A percentile compares a stretch with the other conserved stretches of the same genome.
Conservation (phyloP, 2,888 invertebrate genomes). For the Cheilosia variabilis region DNA sequence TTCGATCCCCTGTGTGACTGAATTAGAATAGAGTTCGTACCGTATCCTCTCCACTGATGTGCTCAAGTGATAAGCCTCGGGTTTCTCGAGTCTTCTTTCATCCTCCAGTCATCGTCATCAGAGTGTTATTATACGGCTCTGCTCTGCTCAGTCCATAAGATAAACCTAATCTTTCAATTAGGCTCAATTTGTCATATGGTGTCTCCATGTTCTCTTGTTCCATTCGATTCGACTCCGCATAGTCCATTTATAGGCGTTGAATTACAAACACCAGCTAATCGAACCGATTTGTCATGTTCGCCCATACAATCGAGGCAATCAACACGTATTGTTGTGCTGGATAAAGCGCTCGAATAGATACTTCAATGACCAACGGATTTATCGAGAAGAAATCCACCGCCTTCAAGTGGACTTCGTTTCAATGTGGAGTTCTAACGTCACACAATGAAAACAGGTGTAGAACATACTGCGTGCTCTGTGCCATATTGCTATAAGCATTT, state of each 20-base stretch:
- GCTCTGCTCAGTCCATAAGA: constrained; percentile 20
- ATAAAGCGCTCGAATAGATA: constrained; percentile 39
- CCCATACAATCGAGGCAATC: constrained; percentile 79
- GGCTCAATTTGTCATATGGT: constrained; percentile 83
- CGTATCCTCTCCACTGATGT: constrained; percentile 7
- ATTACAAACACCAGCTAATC: constrained; percentile 84
- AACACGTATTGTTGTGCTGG: constrained; percentile 80
- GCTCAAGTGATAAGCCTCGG: constrained; percentile 14
- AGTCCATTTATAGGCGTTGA: constrained; percentile 84
- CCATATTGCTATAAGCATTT: constrained; percentile 33
- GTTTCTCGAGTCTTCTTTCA: constrained; percentile 21
- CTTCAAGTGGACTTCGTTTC: constrained; percentile 10
- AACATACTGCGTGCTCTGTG: constrained; percentile 5
- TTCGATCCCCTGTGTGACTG: not conserved
- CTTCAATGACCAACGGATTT: constrained; percentile 29
- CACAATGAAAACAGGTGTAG: constrained; percentile 47
- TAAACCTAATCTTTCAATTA: constrained; percentile 84
- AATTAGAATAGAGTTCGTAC: constrained; percentile 20
- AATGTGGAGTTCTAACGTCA: constrained; percentile 15
- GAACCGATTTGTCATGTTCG: constrained; percentile 83
- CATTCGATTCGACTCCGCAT: constrained; percentile 80
- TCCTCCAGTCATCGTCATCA: constrained; percentile 9
- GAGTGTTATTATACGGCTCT: constrained; percentile 1
- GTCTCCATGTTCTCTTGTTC: constrained; percentile 48
- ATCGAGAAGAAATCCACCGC: constrained; percentile 26